phyloP scores from a whole-genome alignment of 2,888 invertebrate species.

The Arge pagana region DNA sequence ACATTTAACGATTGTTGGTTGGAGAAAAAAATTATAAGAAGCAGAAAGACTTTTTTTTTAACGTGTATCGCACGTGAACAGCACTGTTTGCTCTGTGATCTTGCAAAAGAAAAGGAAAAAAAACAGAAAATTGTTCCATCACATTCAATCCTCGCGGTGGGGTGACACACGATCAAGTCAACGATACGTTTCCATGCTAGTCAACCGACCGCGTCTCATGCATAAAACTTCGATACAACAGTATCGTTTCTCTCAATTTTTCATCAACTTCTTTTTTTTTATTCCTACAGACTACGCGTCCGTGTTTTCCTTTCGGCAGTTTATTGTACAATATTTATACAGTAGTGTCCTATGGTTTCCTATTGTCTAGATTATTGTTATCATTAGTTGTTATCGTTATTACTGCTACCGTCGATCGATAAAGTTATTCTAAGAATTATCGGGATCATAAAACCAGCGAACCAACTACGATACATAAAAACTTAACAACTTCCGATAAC shows the following conservation, averaged over 20 bases:
- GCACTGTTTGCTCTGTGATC: too few species aligned
- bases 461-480: not conserved
- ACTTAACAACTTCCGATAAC: slow-evolving; percentile 4
- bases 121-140: too few species aligned
- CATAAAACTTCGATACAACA: slow-evolving; percentile 2
- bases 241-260: not conserved
- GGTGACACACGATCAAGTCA: too few species aligned
- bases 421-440: slow-evolving; percentile 35
- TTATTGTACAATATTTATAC: slow-evolving; percentile 42
- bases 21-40: too few species aligned
- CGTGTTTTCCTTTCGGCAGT: slow-evolving; percentile 28
- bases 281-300: slow-evolving; percentile 20
- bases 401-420: slow-evolving; percentile 9
- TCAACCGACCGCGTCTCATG: too few species aligned
- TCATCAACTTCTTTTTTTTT: slow-evolving; percentile 24
- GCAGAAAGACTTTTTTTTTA: too few species aligned
- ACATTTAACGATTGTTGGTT: slow-evolving; percentile 3
- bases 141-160: too few species aligned
- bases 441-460: slow-evolving; percentile 28
- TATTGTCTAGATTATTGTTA: slow-evolving; percentile 2
- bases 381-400: slow-evolving; percentile 3
- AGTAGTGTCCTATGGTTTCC: slow-evolving; percentile 23
- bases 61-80: too few species aligned
- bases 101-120: slow-evolving; percentile 3
- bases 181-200: too few species aligned